Conservation (phyloP, 2,888 invertebrate genomes). For the Hemithea aestivaria region DNA sequence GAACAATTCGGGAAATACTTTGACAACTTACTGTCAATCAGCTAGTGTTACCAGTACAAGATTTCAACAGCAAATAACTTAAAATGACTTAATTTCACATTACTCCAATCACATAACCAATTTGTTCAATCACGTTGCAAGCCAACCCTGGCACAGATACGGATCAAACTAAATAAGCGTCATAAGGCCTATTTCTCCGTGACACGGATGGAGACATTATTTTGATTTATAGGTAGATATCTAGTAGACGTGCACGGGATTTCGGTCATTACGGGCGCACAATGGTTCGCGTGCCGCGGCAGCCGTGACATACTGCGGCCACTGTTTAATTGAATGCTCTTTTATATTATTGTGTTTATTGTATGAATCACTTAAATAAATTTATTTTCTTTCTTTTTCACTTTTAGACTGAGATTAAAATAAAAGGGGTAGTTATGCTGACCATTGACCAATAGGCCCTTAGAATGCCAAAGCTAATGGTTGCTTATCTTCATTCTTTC, state of each 20-base stretch:
- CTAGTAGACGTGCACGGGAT: conserved; percentile 11
- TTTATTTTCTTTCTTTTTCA: no score
- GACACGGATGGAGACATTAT: conserved; percentile 10
- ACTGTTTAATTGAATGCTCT: neutral
- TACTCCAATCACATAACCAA: conserved; percentile 22
- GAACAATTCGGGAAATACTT: no score
- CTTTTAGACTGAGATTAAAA: no score
- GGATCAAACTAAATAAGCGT: conserved; percentile 20
- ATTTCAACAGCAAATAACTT: no score
- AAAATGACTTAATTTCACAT: no score
- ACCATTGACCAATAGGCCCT: no score
- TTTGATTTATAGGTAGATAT: conserved; percentile 11
- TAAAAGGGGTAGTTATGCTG: no score
- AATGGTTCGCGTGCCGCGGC: conserved; percentile 22
- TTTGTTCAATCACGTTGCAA: conserved; percentile 15
- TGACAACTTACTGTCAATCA: no score
- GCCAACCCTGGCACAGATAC: conserved; percentile 32
- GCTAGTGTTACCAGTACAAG: no score
- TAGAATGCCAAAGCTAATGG: no score
- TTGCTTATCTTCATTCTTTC: no score
- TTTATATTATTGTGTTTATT: conserved; percentile 6
- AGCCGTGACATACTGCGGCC: conserved; percentile 24
- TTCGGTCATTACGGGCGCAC: conserved; percentile 17
- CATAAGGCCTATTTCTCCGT: conserved; percentile 18
- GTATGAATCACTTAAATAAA: conserved; percentile 4